Percentiles rank a stretch among this genome's conserved stretches.
Evolutionary conservation across 2,113 vertebrate genomes (phyloP).

Genomic region (Rafetus swinhoei): DNA sequence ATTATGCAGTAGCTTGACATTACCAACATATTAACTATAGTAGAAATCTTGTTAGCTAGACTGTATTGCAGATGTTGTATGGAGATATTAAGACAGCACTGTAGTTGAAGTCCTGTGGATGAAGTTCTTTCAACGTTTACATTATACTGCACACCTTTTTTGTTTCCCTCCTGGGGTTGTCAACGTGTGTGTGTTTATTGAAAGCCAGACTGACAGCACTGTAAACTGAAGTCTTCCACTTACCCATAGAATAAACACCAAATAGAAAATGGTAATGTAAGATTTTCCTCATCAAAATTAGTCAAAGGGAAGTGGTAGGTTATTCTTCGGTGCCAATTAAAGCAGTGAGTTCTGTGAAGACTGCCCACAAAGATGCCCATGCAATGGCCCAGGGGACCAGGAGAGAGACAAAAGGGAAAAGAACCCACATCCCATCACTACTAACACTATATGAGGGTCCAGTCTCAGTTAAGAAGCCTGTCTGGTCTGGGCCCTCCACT

Average conservation of each 20-base stretch:
- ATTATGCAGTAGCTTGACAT: fast-evolving
- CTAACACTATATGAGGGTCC: background rate
- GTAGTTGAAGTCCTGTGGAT: background rate
- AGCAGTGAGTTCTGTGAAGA: background rate
- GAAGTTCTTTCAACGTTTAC: background rate
- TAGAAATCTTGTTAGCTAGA: background rate
- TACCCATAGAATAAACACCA: background rate
- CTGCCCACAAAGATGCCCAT: background rate
- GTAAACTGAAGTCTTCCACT: background rate
- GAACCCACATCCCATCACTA: background rate
- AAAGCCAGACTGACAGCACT: background rate
- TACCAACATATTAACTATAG: fast-evolving
- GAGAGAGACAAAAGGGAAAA: too few relatives aligned
- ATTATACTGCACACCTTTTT: background rate
- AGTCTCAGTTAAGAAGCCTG: background rate
- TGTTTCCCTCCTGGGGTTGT: background rate
- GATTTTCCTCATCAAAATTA: background rate
- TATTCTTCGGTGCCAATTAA: background rate
- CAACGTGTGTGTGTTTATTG: background rate
- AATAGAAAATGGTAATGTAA: background rate
- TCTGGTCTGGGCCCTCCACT: background rate
- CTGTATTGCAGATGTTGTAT: background rate
- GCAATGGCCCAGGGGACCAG: background rate
- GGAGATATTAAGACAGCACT: background rate
- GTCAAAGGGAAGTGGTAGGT: background rate